These are phyloP conservation scores for Enteromius anoplus DNA, from an alignment of 2,797 vertebrate genomes.

Conservation along the genomic window DNA sequence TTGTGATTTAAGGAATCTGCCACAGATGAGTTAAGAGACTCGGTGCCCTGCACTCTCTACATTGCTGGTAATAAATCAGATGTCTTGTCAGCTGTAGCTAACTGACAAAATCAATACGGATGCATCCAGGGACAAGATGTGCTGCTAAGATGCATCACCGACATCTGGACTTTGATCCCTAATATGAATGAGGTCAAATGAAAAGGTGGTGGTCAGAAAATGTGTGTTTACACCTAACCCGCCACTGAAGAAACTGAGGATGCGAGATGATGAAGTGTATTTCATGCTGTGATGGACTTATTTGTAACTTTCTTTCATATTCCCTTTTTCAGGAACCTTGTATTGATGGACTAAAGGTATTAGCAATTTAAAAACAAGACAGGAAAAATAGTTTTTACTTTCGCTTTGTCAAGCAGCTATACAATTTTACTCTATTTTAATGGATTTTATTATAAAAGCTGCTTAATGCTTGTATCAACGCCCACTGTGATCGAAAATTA, in stretches of 20 bases:
- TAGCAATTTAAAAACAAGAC: conserved; percentile 27
- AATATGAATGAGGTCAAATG: conserved; percentile 45
- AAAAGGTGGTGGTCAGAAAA: conserved; percentile 32
- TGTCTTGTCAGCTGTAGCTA: conserved; percentile 59
- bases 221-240: conserved; percentile 22
- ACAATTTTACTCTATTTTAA: conserved; percentile 11
- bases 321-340: neutral
- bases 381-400: neutral
- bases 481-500: conserved; percentile 21
- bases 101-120: conserved; percentile 71
- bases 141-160: conserved; percentile 51
- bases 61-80: conserved; percentile 71
- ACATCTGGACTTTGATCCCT: conserved; percentile 50
- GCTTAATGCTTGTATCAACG: neutral
- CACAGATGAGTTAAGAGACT: conserved; percentile 66
- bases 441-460: conserved; percentile 13
- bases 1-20: conserved; percentile 68
- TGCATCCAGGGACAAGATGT: conserved; percentile 62
- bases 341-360: neutral
- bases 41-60: conserved; percentile 62
- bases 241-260: neutral
- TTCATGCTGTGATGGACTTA: conserved; percentile 7
- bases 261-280: conserved; percentile 26
- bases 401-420: neutral
- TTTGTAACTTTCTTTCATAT: neutral